Conservation (phyloP, 2,888 invertebrate species). For the Spodoptera exigua region DNA sequence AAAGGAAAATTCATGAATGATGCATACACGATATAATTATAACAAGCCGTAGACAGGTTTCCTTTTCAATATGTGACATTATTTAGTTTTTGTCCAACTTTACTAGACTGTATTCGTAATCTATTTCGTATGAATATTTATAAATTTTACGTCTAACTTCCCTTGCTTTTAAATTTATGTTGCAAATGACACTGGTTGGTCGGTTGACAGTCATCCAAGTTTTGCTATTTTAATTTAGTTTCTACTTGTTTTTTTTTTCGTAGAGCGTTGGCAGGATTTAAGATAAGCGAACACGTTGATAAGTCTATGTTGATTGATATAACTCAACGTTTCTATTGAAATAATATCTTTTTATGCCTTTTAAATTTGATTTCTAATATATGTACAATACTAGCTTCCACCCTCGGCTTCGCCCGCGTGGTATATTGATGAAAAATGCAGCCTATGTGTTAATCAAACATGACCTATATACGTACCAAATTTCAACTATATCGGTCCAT, state of each 20-base stretch:
- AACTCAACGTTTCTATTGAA: constrained; percentile 24
- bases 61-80: constrained; percentile 48
- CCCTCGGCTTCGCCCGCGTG: too few species aligned
- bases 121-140: constrained; percentile 47
- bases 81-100: constrained; percentile 41
- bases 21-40: constrained; percentile 45
- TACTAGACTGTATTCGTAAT: constrained; percentile 42
- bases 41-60: constrained; percentile 39
- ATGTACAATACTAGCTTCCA: too few species aligned
- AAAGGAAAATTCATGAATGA: constrained; percentile 51
- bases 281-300: constrained; percentile 33
- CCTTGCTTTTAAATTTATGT: constrained; percentile 30
- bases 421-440: too few species aligned
- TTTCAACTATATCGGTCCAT: too few species aligned
- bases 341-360: constrained; percentile 17
- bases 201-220: constrained; percentile 10
- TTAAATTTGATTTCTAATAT: not conserved
- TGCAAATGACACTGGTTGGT: constrained; percentile 19
- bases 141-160: constrained; percentile 41
- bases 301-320: constrained; percentile 34
- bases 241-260: constrained; percentile 10
- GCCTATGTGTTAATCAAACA: too few species aligned
- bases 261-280: constrained; percentile 28
- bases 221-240: constrained; percentile 18
- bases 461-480: too few species aligned